These are phyloP conservation scores for Paratilapia polleni DNA, from an alignment of 2,113 vertebrate species.

Conservation along the genomic window DNA sequence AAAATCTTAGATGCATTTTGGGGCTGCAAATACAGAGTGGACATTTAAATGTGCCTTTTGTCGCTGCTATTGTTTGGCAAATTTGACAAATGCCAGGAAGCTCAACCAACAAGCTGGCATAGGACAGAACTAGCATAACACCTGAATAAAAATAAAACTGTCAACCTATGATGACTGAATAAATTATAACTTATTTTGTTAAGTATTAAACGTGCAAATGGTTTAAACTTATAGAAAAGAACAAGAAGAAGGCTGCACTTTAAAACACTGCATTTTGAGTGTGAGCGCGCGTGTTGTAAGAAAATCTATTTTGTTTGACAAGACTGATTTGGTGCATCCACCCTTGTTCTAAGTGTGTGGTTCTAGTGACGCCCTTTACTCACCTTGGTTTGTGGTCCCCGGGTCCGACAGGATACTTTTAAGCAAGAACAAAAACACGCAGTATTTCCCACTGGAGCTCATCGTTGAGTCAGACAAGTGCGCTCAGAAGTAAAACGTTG, in stretches of 20 bases:
- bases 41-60: background rate
- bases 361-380: slow-evolving; percentile 27
- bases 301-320: background rate
- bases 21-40: background rate
- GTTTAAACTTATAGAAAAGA: too few relatives aligned
- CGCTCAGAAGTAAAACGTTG: slow-evolving; percentile 44
- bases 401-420: slow-evolving; percentile 75
- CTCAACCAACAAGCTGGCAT: background rate
- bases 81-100: background rate
- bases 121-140: background rate
- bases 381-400: slow-evolving; percentile 80
- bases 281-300: background rate
- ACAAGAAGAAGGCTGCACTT: background rate
- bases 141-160: background rate
- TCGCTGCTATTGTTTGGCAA: background rate
- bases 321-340: background rate
- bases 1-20: background rate
- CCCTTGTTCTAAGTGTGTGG: background rate
- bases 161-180: background rate
- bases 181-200: background rate
- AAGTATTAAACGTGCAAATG: background rate
- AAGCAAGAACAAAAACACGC: slow-evolving; percentile 73
- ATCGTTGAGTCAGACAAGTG: slow-evolving; percentile 67
- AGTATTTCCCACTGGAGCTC: slow-evolving; percentile 71
- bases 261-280: background rate